Evolutionary conservation across 1,140 invertebrate genomes (phyloP).

Genomic region (Calliphora vicina): DNA sequence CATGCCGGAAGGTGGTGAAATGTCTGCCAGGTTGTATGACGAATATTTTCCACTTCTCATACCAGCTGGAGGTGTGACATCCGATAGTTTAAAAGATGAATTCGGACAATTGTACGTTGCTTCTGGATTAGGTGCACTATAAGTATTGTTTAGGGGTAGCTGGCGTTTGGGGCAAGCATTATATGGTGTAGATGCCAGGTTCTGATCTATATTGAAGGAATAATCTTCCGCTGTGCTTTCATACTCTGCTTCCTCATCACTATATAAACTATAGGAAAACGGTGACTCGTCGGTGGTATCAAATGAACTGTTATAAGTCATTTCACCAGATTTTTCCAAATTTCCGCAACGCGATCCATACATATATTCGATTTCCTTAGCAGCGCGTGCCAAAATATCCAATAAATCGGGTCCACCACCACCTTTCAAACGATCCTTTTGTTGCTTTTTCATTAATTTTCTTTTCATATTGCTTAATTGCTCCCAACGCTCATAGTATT

Average conservation of each 20-base stretch:
- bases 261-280: background rate
- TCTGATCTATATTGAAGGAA: background rate
- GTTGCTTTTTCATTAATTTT: slow-evolving; percentile 48
- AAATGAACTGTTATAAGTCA: background rate
- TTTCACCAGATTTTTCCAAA: background rate
- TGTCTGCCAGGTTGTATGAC: too few species aligned
- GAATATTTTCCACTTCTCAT: background rate
- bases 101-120: background rate
- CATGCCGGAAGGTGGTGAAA: background rate
- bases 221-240: background rate
- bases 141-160: background rate
- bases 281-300: background rate
- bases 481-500: slow-evolving; percentile 45
- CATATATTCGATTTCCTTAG: slow-evolving; percentile 40
- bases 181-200: background rate
- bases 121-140: background rate
- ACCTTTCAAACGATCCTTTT: slow-evolving; percentile 38
- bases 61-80: background rate
- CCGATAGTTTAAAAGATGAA: too few species aligned
- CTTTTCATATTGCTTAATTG: slow-evolving; percentile 43
- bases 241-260: background rate
- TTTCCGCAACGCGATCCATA: background rate
- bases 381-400: slow-evolving; percentile 44
- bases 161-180: background rate
- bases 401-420: slow-evolving; percentile 41